Conservation (phyloP, 2,113 vertebrate species). For the Salvelinus alpinus region DNA sequence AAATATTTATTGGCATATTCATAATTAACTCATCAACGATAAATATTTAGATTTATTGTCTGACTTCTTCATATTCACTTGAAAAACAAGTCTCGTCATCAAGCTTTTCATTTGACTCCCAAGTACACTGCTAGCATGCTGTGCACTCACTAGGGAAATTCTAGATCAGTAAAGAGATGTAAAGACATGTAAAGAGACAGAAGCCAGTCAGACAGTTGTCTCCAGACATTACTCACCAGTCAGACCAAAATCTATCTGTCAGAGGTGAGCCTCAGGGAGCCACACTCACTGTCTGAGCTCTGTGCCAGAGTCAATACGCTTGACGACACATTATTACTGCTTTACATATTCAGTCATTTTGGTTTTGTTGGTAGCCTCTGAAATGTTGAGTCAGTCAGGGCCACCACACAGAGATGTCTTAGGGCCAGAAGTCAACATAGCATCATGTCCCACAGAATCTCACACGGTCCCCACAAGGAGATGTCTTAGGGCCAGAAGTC, state of each 20-base stretch:
- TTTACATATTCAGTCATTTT: neutral
- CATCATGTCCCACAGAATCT: too few relatives aligned
- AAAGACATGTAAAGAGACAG: neutral
- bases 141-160: neutral
- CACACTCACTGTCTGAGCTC: neutral
- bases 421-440: too few relatives aligned
- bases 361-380: neutral
- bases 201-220: neutral
- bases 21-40: neutral
- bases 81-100: too few relatives aligned
- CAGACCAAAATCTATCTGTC: neutral
- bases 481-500: too few relatives aligned
- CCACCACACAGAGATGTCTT: too few relatives aligned
- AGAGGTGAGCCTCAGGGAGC: neutral
- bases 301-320: neutral
- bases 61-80: neutral
- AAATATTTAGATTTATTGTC: constrained; percentile 1
- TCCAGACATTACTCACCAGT: neutral
- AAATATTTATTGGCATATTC: neutral
- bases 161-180: neutral
- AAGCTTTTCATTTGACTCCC: neutral
- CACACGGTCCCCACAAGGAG: too few relatives aligned
- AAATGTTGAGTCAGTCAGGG: too few relatives aligned
- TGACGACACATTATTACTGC: neutral
- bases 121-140: neutral